These are phyloP conservation scores for Microctonus brassicae DNA, from an alignment of 2,888 invertebrate genomes.

Conservation along the genomic window DNA sequence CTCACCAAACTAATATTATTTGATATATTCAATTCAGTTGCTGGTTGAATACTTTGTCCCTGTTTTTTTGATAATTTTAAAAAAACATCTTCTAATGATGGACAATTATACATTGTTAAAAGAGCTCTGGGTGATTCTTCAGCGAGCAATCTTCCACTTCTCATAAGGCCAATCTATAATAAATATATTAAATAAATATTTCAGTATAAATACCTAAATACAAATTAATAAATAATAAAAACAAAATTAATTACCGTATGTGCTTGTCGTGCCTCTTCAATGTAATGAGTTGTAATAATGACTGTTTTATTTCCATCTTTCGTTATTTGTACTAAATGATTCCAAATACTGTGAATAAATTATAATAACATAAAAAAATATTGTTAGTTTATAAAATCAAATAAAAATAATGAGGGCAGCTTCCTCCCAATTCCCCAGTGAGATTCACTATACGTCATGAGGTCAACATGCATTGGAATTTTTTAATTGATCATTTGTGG, in stretches of 20 bases:
- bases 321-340: slow-evolving; percentile 90
- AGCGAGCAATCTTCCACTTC: slow-evolving; percentile 89
- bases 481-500: not conserved
- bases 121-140: slow-evolving; percentile 91
- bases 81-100: slow-evolving; percentile 92
- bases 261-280: slow-evolving; percentile 93
- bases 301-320: slow-evolving; percentile 92
- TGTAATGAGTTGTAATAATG: slow-evolving; percentile 93
- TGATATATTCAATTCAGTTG: slow-evolving; percentile 76
- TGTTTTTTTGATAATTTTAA: slow-evolving; percentile 88
- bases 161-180: slow-evolving; percentile 91
- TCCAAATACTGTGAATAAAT: slow-evolving; percentile 82
- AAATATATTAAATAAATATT: not conserved
- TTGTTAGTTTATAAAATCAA: no score
- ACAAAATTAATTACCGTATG: slow-evolving; percentile 77
- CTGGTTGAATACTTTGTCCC: slow-evolving; percentile 64
- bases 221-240: not conserved
- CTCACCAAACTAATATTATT: slow-evolving; percentile 81
- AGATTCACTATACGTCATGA: no score
- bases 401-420: no score
- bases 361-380: not conserved
- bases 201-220: no score
- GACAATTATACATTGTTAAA: slow-evolving; percentile 86
- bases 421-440: no score
- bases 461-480: no score